Evolutionary conservation across 2,888 invertebrate species (phyloP).

Genomic region (Phengaris alcon): DNA sequence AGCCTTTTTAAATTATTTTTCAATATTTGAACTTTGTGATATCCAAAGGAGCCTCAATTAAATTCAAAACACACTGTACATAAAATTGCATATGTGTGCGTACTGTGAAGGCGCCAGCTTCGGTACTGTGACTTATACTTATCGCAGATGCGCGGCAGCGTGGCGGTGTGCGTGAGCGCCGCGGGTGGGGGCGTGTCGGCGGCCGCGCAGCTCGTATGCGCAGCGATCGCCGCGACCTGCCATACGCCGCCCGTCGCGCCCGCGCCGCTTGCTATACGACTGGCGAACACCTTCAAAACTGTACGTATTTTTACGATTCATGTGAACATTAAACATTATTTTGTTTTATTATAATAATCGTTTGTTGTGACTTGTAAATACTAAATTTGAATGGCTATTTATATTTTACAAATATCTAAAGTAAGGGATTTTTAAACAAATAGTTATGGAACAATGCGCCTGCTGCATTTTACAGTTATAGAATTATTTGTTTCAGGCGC

Average conservation of each 20-base stretch:
- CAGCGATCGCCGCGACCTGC: conserved; percentile 66
- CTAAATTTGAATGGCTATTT: too few species aligned
- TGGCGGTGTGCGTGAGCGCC: conserved; percentile 85
- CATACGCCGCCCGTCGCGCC: conserved; percentile 75
- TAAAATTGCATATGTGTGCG: too few species aligned
- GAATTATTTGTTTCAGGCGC: conserved; percentile 44
- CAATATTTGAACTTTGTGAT: too few species aligned
- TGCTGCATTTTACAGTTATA: not conserved
- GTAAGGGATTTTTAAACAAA: too few species aligned
- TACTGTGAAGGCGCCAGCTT: too few species aligned
- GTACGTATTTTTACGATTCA: conserved; percentile 26
- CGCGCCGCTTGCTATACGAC: conserved; percentile 17
- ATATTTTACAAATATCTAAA: too few species aligned
- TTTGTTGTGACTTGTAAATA: too few species aligned
- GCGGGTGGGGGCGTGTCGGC: conserved; percentile 90
- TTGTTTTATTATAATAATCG: not conserved
- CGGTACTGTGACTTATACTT: not conserved
- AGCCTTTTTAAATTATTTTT: too few species aligned
- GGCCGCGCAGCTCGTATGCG: conserved; percentile 85
- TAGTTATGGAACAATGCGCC: too few species aligned
- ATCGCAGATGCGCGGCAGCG: conserved; percentile 68
- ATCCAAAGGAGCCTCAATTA: too few species aligned
- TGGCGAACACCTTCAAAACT: conserved; percentile 34
- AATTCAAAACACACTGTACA: too few species aligned
- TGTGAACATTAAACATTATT: not conserved